Evolutionary conservation across 2,888 invertebrate genomes (phyloP).

Genomic region (Calliphora vomitoria): DNA sequence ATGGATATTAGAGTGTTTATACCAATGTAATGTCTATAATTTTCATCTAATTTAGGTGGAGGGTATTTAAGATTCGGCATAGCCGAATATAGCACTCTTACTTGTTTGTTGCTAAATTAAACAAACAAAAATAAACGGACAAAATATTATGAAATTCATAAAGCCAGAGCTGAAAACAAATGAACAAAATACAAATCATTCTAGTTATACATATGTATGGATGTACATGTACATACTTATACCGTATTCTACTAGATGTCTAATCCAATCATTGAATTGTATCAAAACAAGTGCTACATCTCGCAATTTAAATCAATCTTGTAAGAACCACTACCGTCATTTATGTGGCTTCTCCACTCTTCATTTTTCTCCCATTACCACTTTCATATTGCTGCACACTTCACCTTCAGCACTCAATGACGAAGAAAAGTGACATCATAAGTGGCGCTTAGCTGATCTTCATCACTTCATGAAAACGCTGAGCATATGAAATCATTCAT

Average conservation of each 20-base stretch:
- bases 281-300: conserved; percentile 49
- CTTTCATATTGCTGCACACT: conserved; percentile 21
- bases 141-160: background rate
- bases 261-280: conserved; percentile 32
- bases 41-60: too few relatives aligned
- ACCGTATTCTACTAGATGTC: background rate
- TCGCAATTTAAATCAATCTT: conserved; percentile 22
- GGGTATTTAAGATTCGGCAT: too few relatives aligned
- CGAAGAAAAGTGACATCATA: conserved; percentile 69
- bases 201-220: background rate
- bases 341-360: conserved; percentile 38
- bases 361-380: conserved; percentile 23
- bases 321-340: conserved; percentile 14
- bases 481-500: conserved; percentile 17
- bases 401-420: conserved; percentile 59
- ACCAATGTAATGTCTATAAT: too few relatives aligned
- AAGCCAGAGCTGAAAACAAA: background rate
- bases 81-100: too few relatives aligned
- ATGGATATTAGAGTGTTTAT: too few relatives aligned
- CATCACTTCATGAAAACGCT: conserved; percentile 38
- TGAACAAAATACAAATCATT: conserved; percentile 45
- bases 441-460: conserved; percentile 75
- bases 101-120: background rate
- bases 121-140: background rate
- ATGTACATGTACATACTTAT: too few relatives aligned